phyloP scores from a whole-genome alignment of 1,140 invertebrate genomes.

The Ladona fulva region DNA sequence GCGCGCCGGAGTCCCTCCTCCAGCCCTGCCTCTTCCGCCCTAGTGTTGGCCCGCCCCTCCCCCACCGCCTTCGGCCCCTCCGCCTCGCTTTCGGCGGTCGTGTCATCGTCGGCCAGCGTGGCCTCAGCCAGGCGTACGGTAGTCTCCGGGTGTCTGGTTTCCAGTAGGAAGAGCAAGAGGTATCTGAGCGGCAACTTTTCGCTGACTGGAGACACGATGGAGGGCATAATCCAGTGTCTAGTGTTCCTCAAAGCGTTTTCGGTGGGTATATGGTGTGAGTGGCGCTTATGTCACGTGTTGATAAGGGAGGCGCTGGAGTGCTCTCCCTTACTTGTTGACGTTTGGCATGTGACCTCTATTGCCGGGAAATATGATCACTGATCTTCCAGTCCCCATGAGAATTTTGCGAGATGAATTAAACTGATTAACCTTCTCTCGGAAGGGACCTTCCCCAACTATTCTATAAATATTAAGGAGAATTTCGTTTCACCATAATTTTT shows the following conservation, averaged over 20 bases:
- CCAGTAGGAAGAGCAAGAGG: constrained; percentile 59
- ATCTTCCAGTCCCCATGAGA: too few species aligned
- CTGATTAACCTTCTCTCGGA: too few species aligned
- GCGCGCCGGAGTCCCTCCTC: constrained; percentile 39
- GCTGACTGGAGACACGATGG: constrained; percentile 80
- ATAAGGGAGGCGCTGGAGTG: too few species aligned
- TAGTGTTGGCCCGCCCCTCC: constrained; percentile 38
- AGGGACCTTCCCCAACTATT: too few species aligned
- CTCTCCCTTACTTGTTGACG: too few species aligned
- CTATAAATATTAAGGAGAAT: too few species aligned
- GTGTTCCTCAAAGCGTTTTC: constrained; percentile 85
- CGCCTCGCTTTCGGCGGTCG: constrained; percentile 14
- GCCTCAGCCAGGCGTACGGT: constrained; percentile 28
- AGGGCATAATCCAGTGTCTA: constrained; percentile 83
- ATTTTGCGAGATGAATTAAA: too few species aligned
- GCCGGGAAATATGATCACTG: too few species aligned
- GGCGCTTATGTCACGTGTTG: too few species aligned
- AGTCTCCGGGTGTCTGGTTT: constrained; percentile 26
- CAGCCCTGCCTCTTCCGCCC: constrained; percentile 44
- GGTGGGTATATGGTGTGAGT: constrained; percentile 54
- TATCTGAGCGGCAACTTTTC: constrained; percentile 79
- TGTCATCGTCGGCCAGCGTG: constrained; percentile 46
- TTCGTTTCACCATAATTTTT: too few species aligned
- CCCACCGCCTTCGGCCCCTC: constrained; percentile 27
- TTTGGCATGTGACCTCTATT: too few species aligned